Evolutionary conservation across 2,888 invertebrate species (phyloP), one percentile per base, ranked within the genome.

Genomic region (Podotricha telesiphe): DNA sequence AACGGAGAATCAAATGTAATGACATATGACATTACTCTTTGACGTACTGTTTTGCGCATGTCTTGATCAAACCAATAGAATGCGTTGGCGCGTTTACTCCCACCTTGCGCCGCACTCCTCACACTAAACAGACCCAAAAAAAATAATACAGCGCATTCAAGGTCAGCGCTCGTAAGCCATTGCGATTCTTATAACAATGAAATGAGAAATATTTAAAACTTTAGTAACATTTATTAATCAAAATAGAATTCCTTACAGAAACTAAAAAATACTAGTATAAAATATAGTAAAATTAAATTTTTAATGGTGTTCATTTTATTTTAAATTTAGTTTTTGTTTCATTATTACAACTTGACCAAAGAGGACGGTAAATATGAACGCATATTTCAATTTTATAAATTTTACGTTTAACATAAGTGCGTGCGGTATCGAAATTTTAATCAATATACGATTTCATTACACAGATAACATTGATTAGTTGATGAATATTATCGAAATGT

Each of bases 221-320:
- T 72, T 72, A 74, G 70, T 72, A 72, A 70, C 74, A 70, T 72
- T 69, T 73, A 72, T 72, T 70, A 69, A 70, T 70, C 53, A 67
- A 69, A 70, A 71, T 70, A 70, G 68, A 70, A 66, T 62, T 55
- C 69, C 55, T 70, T 62, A 67, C 65, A 67, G 70, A 40, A 71
- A 63, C 67, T 72, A 68, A 58, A 65, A 69, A 72, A 72, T 69
- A 67, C 67, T 69, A 67, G 51, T 53, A 45, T 59, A 48, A 59
- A 51, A 64, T 7, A 19, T 56, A 6, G 48, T 15, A 58, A 53
- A 58, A 45, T 28, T 28, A 28, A 4, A 28, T 28, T 4, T 28
- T 28, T 28, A 28, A 34, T 53, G 8, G 28, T 11, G 10, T 59
- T 59, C 22, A 19, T 37, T 40, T 56, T 19, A 42, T 22, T 22